phyloP scores from a whole-genome alignment of 2,113 vertebrate species.

The Onychorhynchus coronatus region DNA sequence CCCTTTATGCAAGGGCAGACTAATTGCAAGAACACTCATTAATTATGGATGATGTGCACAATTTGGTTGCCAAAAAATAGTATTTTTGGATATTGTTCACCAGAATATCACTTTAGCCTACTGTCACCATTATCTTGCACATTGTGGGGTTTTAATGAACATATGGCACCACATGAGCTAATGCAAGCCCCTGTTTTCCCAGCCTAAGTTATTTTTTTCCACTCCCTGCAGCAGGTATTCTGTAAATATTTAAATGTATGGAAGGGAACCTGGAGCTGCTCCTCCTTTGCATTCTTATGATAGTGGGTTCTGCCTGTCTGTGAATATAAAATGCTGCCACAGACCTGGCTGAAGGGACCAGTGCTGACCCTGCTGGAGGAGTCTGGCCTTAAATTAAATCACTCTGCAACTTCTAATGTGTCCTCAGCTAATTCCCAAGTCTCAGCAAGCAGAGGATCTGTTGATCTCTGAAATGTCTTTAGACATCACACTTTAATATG shows the following conservation, averaged over 20 bases:
- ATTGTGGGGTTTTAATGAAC: constrained; percentile 63
- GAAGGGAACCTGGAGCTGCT: background rate
- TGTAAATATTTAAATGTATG: background rate
- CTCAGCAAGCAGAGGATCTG: background rate
- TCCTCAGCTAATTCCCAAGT: background rate
- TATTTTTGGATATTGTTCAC: constrained; percentile 70
- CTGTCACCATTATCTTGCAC: constrained; percentile 65
- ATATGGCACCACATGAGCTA: constrained; percentile 68
- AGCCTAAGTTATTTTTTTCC: constrained; percentile 21
- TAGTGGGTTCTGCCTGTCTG: background rate
- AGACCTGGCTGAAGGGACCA: background rate
- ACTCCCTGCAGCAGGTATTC: background rate
- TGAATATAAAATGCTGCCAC: background rate
- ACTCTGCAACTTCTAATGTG: rapidly evolving
- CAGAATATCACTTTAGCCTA: constrained; percentile 66
- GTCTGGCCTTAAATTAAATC: background rate
- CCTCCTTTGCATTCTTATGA: background rate
- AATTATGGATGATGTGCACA: constrained; percentile 66
- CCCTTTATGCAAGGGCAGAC: constrained; percentile 43
- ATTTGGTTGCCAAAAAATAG: constrained; percentile 51
- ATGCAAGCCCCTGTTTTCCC: constrained; percentile 57
- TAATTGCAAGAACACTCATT: constrained; percentile 68
- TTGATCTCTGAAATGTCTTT: background rate
- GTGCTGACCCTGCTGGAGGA: background rate
- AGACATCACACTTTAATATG: background rate